phyloP scores from a whole-genome alignment of 2,888 invertebrate genomes.

The Hirtodrosophila cameraria region DNA sequence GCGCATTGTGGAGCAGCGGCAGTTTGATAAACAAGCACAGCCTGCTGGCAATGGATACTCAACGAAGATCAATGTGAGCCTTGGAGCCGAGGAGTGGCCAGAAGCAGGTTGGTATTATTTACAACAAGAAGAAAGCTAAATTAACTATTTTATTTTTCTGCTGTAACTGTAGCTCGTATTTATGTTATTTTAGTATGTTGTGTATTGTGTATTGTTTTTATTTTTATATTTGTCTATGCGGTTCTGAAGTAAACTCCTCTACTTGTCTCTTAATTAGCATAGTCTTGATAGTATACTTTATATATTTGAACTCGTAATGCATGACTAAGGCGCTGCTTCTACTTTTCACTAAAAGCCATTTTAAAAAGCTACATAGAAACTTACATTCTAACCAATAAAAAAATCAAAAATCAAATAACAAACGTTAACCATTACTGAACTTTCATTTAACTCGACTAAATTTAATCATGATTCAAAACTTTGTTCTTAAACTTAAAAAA shows the following conservation, averaged over 20 bases:
- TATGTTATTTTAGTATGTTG: constrained; percentile 44
- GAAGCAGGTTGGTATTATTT: constrained; percentile 75
- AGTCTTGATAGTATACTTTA: constrained; percentile 16
- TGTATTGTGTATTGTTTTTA: constrained; percentile 47
- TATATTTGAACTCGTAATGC: constrained; percentile 59
- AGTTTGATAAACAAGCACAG: constrained; percentile 57
- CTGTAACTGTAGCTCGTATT: constrained; percentile 56
- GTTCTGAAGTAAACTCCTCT: constrained; percentile 71
- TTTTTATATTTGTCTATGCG: constrained; percentile 68
- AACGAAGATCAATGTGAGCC: constrained; percentile 86
- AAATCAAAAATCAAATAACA: background rate
- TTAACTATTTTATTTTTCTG: constrained; percentile 36
- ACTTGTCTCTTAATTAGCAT: constrained; percentile 56
- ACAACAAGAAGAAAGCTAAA: background rate
- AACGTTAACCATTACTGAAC: constrained; percentile 17
- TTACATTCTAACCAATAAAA: constrained; percentile 42
- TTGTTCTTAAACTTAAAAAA: background rate
- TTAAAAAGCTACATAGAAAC: constrained; percentile 46
- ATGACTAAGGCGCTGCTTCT: constrained; percentile 56
- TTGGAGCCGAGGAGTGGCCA: constrained; percentile 77
- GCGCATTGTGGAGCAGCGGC: constrained; percentile 84
- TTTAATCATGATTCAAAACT: constrained; percentile 16
- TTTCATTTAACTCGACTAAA: constrained; percentile 7
- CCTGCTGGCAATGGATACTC: constrained; percentile 85
- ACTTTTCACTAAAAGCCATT: constrained; percentile 49